These are phyloP conservation scores for Psittacula derbiana DNA, from an alignment of 2,797 vertebrate genomes.

Conservation along the genomic window DNA sequence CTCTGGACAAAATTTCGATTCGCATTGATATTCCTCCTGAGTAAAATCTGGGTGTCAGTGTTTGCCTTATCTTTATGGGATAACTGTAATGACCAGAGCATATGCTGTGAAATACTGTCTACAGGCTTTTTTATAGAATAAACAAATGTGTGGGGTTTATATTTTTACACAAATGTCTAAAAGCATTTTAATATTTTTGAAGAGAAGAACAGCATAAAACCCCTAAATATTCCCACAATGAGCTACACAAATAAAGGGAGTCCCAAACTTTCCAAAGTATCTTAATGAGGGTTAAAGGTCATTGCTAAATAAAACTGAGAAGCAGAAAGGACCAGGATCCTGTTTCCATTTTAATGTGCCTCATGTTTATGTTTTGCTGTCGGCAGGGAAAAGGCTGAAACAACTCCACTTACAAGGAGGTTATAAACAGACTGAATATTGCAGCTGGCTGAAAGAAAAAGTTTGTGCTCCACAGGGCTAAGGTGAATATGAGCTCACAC, in stretches of 20 bases:
- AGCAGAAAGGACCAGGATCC: conserved; percentile 78
- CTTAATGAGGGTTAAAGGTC: conserved; percentile 82
- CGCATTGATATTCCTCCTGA: not conserved
- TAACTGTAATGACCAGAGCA: not conserved
- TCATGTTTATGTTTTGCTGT: conserved; percentile 79
- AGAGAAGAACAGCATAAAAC: conserved; percentile 63
- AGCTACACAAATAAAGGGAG: conserved; percentile 59
- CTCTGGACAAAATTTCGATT: not conserved
- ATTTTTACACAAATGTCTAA: conserved; percentile 39
- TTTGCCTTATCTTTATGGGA: not conserved
- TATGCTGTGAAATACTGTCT: not conserved
- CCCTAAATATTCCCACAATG: conserved; percentile 75
- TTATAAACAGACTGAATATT: conserved; percentile 65
- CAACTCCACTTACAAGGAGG: conserved; percentile 75
- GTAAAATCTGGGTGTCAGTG: not conserved
- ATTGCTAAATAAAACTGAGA: conserved; percentile 78
- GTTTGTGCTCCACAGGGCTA: conserved; percentile 26
- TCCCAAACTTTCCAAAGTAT: conserved; percentile 71
- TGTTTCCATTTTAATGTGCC: conserved; percentile 82
- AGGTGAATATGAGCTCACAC: conserved; percentile 65
- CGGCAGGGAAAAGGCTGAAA: conserved; percentile 74
- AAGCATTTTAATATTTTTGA: conserved; percentile 63
- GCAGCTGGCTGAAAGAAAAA: conserved; percentile 72
- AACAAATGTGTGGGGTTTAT: not conserved
- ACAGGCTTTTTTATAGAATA: not conserved